Evolutionary conservation across 2,113 vertebrate genomes (phyloP).

Genomic region (Vireo altiloquus): DNA sequence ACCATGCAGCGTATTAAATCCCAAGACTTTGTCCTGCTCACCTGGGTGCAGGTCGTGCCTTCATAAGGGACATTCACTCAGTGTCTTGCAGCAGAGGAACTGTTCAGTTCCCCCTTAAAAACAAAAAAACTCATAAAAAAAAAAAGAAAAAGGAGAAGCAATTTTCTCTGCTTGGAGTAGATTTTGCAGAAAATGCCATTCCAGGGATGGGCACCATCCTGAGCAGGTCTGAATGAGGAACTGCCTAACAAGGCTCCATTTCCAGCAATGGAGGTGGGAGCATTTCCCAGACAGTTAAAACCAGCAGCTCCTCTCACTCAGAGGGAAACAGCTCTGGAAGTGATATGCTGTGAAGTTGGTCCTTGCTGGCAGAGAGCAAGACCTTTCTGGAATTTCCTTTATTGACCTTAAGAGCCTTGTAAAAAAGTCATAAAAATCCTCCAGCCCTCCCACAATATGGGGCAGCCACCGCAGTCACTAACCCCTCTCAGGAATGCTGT

Average conservation of each 20-base stretch:
- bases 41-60: accelerated
- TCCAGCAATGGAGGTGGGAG: accelerated
- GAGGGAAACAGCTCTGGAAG: background rate
- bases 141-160: background rate
- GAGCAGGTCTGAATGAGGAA: background rate
- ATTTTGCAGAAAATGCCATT: background rate
- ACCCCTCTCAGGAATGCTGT: background rate
- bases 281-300: background rate
- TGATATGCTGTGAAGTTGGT: background rate
- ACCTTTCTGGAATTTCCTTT: background rate
- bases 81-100: background rate
- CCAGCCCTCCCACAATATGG: background rate
- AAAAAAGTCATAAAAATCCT: background rate
- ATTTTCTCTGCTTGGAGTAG: background rate
- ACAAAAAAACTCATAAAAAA: background rate
- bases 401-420: background rate
- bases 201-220: background rate
- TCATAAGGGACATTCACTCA: background rate
- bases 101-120: background rate
- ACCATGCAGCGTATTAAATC: background rate
- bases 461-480: background rate
- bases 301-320: background rate
- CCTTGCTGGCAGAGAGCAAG: background rate
- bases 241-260: background rate
- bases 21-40: background rate